Conservation (phyloP, 2,113 vertebrate species). For the Hydropotes inermis region DNA sequence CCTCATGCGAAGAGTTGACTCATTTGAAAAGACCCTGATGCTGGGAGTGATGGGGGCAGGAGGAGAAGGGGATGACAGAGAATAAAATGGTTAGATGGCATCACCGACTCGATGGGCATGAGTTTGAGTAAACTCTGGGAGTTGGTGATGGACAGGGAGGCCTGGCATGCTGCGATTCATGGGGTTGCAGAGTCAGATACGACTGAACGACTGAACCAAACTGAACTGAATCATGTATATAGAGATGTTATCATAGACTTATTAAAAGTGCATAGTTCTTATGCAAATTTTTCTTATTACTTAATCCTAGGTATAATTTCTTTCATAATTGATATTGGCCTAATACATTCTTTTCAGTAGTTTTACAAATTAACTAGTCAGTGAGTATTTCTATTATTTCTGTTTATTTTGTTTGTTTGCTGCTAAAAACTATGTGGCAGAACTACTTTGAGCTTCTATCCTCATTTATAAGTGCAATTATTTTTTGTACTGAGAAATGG, state of each 20-base stretch:
- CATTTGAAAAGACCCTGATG: too few relatives aligned
- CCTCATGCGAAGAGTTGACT: too few relatives aligned
- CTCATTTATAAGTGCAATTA: neutral
- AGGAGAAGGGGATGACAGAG: too few relatives aligned
- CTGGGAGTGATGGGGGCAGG: too few relatives aligned
- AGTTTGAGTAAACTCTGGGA: too few relatives aligned
- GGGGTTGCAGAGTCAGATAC: too few relatives aligned
- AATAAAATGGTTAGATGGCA: too few relatives aligned
- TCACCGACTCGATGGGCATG: too few relatives aligned
- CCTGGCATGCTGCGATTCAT: too few relatives aligned
- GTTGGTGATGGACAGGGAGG: too few relatives aligned
- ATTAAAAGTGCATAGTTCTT: neutral
- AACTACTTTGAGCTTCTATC: neutral
- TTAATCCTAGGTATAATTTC: neutral
- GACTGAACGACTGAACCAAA: too few relatives aligned
- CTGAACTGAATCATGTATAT: too few relatives aligned
- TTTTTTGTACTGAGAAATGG: neutral
- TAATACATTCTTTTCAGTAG: neutral
- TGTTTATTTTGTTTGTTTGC: neutral
- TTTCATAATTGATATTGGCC: neutral
- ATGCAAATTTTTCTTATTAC: neutral
- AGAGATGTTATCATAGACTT: neutral
- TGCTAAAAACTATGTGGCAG: neutral
- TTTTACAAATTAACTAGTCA: neutral
- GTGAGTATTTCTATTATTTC: neutral